phyloP scores from a whole-genome alignment of 2,113 vertebrate genomes.

The Myrmecophaga tridactyla region DNA sequence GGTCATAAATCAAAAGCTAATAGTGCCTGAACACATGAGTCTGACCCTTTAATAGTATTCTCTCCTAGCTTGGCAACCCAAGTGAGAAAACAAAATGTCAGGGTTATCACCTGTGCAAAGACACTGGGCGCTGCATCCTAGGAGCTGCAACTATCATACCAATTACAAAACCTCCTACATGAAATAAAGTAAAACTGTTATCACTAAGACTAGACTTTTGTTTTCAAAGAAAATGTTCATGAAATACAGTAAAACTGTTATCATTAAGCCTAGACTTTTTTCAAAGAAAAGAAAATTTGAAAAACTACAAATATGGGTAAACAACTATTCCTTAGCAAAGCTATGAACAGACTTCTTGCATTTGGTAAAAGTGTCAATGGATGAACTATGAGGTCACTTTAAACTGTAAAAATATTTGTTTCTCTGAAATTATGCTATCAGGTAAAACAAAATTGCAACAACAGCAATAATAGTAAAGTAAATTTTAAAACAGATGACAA shows the following conservation, averaged over 20 bases:
- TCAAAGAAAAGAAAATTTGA: background rate
- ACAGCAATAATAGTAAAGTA: background rate
- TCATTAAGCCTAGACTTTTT: background rate
- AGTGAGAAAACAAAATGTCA: background rate
- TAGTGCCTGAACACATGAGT: background rate
- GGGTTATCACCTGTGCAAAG: background rate
- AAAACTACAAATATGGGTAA: background rate
- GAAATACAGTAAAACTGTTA: background rate
- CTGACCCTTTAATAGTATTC: background rate
- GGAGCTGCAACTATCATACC: background rate
- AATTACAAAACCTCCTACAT: background rate
- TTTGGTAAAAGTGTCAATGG: background rate
- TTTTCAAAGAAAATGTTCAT: background rate
- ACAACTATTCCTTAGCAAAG: background rate
- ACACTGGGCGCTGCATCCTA: background rate
- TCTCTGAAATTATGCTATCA: background rate
- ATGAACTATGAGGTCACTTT: background rate
- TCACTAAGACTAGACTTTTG: background rate
- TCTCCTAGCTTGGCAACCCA: background rate
- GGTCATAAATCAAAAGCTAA: constrained; percentile 18
- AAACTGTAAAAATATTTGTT: background rate
- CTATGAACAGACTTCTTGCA: background rate
- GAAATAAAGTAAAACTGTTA: background rate
- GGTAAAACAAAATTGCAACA: background rate
- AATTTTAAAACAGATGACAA: background rate